Percentiles rank a stretch among this genome's conserved stretches.
These are phyloP conservation scores for Scotopteryx bipunctaria DNA, from an alignment of 2,888 invertebrate genomes.

Conservation along the genomic window DNA sequence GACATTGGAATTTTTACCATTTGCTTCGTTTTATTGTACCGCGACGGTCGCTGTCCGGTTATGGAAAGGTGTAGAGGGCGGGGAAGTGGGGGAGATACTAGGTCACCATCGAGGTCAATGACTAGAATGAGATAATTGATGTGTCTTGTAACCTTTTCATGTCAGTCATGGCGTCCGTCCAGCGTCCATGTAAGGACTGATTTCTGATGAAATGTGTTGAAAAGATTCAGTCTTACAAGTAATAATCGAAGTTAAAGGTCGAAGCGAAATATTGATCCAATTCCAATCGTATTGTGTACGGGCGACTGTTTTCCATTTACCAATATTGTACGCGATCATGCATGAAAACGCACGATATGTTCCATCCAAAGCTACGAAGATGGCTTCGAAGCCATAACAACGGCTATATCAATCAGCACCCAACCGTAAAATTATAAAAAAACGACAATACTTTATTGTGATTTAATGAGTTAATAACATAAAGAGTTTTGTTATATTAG, in stretches of 20 bases:
- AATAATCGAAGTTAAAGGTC: slow-evolving; percentile 14
- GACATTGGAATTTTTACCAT: too few relatives aligned
- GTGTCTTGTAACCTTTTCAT: too few relatives aligned
- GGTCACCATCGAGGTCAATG: too few relatives aligned
- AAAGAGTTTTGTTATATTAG: slow-evolving; percentile 18
- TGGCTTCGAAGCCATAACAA: background rate
- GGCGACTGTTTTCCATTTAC: slow-evolving; percentile 21
- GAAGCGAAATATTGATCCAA: slow-evolving; percentile 15
- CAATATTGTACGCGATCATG: slow-evolving; percentile 17
- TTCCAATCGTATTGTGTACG: slow-evolving; percentile 19
- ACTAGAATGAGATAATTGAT: too few relatives aligned
- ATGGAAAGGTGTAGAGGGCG: too few relatives aligned
- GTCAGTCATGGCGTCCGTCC: too few relatives aligned
- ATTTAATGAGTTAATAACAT: slow-evolving; percentile 20
- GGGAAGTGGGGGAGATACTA: too few relatives aligned
- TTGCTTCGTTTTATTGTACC: too few relatives aligned
- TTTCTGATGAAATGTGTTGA: background rate
- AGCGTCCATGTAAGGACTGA: background rate
- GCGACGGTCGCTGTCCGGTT: too few relatives aligned
- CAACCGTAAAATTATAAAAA: slow-evolving; percentile 12
- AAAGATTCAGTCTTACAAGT: background rate
- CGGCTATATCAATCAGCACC: background rate
- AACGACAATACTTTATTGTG: slow-evolving; percentile 13
- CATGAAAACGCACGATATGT: slow-evolving; percentile 19
- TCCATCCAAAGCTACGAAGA: slow-evolving; percentile 8